Conservation (phyloP, 2,888 invertebrate species). For the Harpagoxenus sublaevis region DNA sequence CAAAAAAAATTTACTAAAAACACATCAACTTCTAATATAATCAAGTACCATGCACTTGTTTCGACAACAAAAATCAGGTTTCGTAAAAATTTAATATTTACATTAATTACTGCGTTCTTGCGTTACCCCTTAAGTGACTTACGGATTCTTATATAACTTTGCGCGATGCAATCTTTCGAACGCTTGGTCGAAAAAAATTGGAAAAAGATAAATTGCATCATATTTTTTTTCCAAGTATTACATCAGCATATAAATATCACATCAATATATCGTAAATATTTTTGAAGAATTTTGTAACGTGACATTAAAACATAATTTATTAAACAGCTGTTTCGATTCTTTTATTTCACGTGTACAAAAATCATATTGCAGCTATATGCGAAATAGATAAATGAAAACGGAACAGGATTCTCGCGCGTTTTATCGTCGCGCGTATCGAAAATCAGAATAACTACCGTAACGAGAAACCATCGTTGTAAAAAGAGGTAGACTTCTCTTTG, state of each 20-base stretch:
- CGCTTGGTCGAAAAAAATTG: not conserved
- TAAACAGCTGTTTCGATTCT: not conserved
- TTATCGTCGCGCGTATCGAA: not conserved
- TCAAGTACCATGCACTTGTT: not conserved
- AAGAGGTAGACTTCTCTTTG: slow-evolving; percentile 26
- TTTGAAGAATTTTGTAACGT: not conserved
- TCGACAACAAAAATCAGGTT: not conserved
- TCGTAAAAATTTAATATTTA: not conserved
- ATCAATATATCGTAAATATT: not conserved
- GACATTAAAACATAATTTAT: not conserved
- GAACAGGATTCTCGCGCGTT: not conserved
- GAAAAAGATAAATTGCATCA: not conserved
- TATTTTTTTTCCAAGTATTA: not conserved
- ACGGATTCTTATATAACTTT: not conserved
- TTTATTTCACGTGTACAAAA: not conserved
- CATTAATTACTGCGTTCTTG: not conserved
- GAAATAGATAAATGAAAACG: not conserved
- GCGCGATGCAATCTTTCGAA: not conserved
- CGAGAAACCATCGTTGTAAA: not conserved
- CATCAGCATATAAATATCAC: not conserved
- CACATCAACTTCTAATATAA: not conserved
- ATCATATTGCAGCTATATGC: too few relatives aligned
- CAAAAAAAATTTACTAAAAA: not conserved
- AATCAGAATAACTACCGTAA: not conserved
- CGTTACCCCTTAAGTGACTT: not conserved